phyloP scores from a whole-genome alignment of 2,888 invertebrate species.

The Perizoma affinitatum region DNA sequence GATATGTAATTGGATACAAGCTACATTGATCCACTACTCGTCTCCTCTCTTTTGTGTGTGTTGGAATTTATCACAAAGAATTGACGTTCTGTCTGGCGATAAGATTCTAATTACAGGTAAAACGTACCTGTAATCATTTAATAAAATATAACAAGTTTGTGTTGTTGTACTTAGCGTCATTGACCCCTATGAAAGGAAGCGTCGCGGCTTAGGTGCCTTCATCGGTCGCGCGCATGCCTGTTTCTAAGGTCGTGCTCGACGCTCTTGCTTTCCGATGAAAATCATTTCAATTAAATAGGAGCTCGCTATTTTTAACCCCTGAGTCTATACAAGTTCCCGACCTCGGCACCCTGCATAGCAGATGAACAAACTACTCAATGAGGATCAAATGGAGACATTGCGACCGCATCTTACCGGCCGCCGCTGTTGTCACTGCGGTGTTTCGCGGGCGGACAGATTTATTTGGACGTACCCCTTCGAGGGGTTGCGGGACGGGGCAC shows the following conservation, averaged over 20 bases:
- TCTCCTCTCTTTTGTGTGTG: background rate
- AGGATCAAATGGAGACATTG: constrained; percentile 71
- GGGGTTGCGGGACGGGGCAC: constrained; percentile 74
- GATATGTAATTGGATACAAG: constrained; percentile 1
- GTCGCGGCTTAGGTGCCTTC: constrained; percentile 70
- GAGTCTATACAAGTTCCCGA: constrained; percentile 4
- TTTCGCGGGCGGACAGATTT: constrained; percentile 85
- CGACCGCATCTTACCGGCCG: constrained; percentile 79
- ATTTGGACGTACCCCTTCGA: constrained; percentile 83
- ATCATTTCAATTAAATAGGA: constrained; percentile 74
- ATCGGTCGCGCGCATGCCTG: constrained; percentile 78
- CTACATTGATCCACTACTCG: background rate
- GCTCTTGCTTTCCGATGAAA: constrained; percentile 65
- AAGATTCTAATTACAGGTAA: constrained; percentile 30
- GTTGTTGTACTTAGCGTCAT: constrained; percentile 66
- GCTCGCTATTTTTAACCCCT: constrained; percentile 49
- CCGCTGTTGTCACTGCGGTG: constrained; percentile 83
- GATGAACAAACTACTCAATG: constrained; percentile 33
- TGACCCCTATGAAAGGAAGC: constrained; percentile 71
- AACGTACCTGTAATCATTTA: constrained; percentile 29
- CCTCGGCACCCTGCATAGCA: constrained; percentile 22
- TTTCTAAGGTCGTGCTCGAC: constrained; percentile 72
- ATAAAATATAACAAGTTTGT: constrained; percentile 52
- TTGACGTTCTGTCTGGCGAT: constrained; percentile 15
- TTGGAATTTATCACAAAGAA: constrained; percentile 14